These are phyloP conservation scores for Epicampocera succincta DNA, from an alignment of 2,888 invertebrate species.

Conservation along the genomic window DNA sequence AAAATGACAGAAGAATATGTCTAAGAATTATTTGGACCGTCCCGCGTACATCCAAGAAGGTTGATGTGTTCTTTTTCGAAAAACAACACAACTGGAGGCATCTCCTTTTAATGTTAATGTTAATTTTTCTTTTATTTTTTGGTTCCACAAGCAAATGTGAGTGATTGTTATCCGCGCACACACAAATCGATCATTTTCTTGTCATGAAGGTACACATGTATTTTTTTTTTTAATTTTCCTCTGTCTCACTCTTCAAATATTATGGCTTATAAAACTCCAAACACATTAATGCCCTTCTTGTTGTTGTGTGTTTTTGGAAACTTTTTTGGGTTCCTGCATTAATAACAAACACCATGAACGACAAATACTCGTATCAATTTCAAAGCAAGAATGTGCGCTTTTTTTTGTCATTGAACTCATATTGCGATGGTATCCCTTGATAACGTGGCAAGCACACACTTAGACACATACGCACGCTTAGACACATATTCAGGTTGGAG, in stretches of 20 bases:
- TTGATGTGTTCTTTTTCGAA: constrained; percentile 21
- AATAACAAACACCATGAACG: constrained; percentile 49
- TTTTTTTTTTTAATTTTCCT: constrained; percentile 7
- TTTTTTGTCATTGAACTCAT: constrained; percentile 26
- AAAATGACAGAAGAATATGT: constrained; percentile 3
- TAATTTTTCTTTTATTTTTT: constrained; percentile 14
- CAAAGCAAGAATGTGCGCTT: constrained; percentile 66
- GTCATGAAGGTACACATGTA: constrained; percentile 19
- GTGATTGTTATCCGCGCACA: constrained; percentile 44
- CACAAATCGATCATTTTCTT: constrained; percentile 52
- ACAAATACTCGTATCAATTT: constrained; percentile 64
- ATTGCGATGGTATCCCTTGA: constrained; percentile 36
- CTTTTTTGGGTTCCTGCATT: constrained; percentile 41
- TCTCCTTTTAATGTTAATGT: constrained; percentile 26
- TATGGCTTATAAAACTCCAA: background rate
- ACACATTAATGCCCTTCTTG: background rate
- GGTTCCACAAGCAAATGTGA: constrained; percentile 33
- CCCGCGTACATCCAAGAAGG: constrained; percentile 49
- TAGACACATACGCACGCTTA: background rate
- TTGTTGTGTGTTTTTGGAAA: background rate
- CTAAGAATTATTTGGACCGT: constrained; percentile 14
- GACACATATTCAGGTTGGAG: background rate
- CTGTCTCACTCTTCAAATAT: constrained; percentile 1
- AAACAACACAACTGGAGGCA: constrained; percentile 18
- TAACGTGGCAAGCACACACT: constrained; percentile 22